Percentiles rank a stretch among this genome's conserved stretches.
phyloP scores from a whole-genome alignment of 1,140 invertebrate species.

The Campoletis sonorensis region DNA sequence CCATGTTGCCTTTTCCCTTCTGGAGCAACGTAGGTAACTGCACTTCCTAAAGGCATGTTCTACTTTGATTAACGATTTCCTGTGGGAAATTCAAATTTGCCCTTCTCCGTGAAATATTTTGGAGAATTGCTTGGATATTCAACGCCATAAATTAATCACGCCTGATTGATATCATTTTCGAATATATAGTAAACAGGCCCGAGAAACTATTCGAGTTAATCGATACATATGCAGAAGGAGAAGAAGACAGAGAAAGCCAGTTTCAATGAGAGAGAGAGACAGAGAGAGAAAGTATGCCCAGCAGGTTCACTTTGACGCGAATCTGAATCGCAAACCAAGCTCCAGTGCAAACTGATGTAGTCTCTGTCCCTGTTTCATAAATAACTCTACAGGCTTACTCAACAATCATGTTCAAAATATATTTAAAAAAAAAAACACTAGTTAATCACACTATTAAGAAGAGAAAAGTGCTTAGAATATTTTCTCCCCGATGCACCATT shows the following conservation, averaged over 20 bases:
- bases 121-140: not conserved
- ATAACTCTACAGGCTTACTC: no score
- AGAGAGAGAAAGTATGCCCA: not conserved
- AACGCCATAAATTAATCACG: not conserved
- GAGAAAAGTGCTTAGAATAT: no score
- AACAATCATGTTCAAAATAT: no score
- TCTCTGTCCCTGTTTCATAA: no score
- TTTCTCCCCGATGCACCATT: no score
- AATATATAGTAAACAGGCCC: not conserved
- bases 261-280: no score
- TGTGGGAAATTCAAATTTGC: conserved; percentile 16
- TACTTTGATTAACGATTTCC: conserved; percentile 28
- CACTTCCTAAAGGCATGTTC: not conserved
- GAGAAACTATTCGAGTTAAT: not conserved
- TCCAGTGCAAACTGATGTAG: not conserved
- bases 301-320: not conserved
- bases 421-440: no score
- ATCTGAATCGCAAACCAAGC: not conserved
- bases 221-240: not conserved
- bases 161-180: not conserved
- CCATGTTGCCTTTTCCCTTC: no score
- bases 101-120: not conserved
- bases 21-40: not conserved
- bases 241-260: not conserved
- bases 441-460: no score